Evolutionary conservation across 2,113 vertebrate genomes (phyloP), one percentile per base, ranked within the genome.

Genomic region (Smithornis capensis): DNA sequence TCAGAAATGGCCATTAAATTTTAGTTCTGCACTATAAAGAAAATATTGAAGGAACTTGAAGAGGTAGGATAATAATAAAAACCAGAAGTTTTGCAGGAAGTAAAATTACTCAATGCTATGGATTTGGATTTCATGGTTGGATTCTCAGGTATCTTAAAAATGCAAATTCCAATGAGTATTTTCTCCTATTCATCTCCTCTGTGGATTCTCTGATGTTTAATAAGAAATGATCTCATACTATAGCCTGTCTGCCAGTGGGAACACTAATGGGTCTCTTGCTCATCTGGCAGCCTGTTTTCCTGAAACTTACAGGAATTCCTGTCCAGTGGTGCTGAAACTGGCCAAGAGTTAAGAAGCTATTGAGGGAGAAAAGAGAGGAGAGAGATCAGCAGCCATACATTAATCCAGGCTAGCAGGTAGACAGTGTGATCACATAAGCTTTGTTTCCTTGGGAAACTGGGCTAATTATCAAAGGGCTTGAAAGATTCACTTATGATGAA

Each of bases 61-160:
- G 67, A 85, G 38, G 35, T 79, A 59, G 77, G 85, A 93, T 23
- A 91, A 73, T 13, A 87, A 85, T 59, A 85, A 95, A 94, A 84
- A 2, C 38, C 90, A 79, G 37, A 69, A 62, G 50, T 74, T 90
- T 59, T 83, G 31, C 63, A 88, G 90, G 90, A 83, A 77, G 29
- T 5, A 92, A 69, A 92, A 80, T 44, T 50, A 86, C 55, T 53
- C 81, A 95, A 83, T 75, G 60, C 21, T 78, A 67, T 70, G 79
- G 83, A 86, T 95, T 85, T 94, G 75, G 63, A 88, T 95, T 92
- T 90, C 63, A 42, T 77, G 59, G 68, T 63, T 92, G 90, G 64
- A 80, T 95, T 93, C 59, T 92, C 59, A 44, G 27, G 47, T 83
- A 90, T 63, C 86, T 93, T 83, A 92, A 94, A 95, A 81, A 93